Percentiles rank a stretch among this genome's conserved stretches.
These are phyloP conservation scores for Rhagoletis zephyria DNA, from an alignment of 1,140 invertebrate genomes.

Conservation along the genomic window DNA sequence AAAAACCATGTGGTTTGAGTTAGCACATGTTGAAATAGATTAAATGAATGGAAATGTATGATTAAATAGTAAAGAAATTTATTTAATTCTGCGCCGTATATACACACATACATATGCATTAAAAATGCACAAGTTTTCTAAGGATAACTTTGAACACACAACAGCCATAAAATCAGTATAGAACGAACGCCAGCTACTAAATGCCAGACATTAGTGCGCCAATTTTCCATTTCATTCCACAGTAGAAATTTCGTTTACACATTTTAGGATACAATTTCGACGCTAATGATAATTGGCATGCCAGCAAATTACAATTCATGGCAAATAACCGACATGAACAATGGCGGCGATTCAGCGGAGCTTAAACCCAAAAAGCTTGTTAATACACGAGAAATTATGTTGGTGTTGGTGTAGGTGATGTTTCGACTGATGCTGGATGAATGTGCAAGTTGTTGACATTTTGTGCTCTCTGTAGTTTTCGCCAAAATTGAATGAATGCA, in stretches of 20 bases:
- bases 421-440: constrained; percentile 18
- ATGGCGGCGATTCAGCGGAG: neutral
- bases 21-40: no score
- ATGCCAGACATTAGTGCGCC: constrained; percentile 38
- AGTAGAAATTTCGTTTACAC: constrained; percentile 37
- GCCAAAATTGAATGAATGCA: neutral
- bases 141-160: neutral
- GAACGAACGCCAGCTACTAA: neutral
- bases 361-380: constrained; percentile 21
- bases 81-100: no score
- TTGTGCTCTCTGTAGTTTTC: neutral
- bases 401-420: neutral
- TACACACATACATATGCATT: no score
- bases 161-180: neutral
- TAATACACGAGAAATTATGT: neutral
- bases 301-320: constrained; percentile 46
- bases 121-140: no score
- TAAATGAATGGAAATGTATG: no score
- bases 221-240: constrained; percentile 49
- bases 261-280: constrained; percentile 37
- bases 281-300: constrained; percentile 48
- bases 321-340: neutral
- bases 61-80: no score
- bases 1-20: no score
- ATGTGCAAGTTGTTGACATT: constrained; percentile 14